phyloP scores from a whole-genome alignment of 1,140 invertebrate species.

The Cyclina sinensis region DNA sequence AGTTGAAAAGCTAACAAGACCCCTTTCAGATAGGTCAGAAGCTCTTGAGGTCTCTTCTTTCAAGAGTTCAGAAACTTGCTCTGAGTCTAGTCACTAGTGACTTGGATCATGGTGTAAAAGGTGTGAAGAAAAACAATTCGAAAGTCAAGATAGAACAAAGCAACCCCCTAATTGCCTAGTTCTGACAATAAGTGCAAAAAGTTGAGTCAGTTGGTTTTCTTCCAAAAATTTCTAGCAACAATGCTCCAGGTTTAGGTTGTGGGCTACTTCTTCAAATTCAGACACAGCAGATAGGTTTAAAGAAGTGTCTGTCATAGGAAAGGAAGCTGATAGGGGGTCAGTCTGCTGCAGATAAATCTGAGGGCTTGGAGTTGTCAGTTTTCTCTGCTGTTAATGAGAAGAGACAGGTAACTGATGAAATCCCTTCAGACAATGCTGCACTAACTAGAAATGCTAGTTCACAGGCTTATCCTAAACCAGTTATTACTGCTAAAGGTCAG shows the following conservation, averaged over 20 bases:
- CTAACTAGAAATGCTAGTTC: not conserved
- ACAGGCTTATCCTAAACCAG: not conserved
- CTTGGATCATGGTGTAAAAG: too few relatives aligned
- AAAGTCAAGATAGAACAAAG: too few relatives aligned
- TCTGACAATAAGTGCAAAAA: too few relatives aligned
- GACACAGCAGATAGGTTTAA: too few relatives aligned
- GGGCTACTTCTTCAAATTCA: too few relatives aligned
- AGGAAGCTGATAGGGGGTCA: too few relatives aligned
- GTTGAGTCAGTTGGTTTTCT: not conserved
- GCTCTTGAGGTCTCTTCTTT: not conserved
- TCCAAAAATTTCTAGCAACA: not conserved
- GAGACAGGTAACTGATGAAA: not conserved
- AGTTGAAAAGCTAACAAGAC: not conserved
- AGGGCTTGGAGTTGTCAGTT: not conserved
- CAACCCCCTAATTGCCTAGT: too few relatives aligned
- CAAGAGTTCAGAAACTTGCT: too few relatives aligned
- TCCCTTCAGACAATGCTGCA: not conserved
- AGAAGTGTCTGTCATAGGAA: too few relatives aligned
- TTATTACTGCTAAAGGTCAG: conserved; percentile 38
- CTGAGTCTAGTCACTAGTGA: too few relatives aligned
- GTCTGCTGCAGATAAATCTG: not conserved
- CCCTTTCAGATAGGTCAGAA: not conserved
- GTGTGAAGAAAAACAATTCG: too few relatives aligned
- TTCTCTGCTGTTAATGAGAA: not conserved
- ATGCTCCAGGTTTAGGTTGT: too few relatives aligned